Percentiles rank a stretch among this genome's conserved stretches.
Conservation (phyloP, 2,113 vertebrate genomes). For the Tenrec ecaudatus region DNA sequence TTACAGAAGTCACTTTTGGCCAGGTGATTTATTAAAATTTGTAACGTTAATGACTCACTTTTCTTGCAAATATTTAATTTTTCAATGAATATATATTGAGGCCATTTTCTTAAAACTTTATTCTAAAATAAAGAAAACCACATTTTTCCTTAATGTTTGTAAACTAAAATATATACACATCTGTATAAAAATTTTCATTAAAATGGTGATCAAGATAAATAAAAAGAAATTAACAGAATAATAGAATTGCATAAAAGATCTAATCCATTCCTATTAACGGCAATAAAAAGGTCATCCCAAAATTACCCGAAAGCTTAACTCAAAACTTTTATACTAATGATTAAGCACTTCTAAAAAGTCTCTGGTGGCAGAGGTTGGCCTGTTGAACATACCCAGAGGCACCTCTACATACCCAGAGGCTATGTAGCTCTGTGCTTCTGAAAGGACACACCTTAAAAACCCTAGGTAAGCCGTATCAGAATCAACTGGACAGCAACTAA, state of each 20-base stretch:
- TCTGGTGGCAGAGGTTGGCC: not conserved
- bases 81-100: not conserved
- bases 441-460: not conserved
- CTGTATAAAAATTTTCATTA: constrained; percentile 11
- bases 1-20: not conserved
- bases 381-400: not conserved
- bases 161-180: constrained; percentile 1
- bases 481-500: not conserved
- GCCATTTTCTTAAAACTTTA: not conserved
- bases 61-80: constrained; percentile 16
- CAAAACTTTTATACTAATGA: not conserved
- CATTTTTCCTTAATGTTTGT: constrained; percentile 19
- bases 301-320: constrained; percentile 37
- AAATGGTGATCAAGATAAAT: constrained; percentile 25
- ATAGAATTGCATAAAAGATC: constrained; percentile 24
- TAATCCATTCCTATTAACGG: not conserved
- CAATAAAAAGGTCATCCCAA: constrained; percentile 42
- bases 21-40: not conserved
- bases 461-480: not conserved
- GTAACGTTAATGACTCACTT: constrained; percentile 54
- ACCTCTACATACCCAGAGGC: too few relatives aligned
- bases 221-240: constrained; percentile 3
- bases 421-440: not conserved
- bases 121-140: constrained; percentile 60
- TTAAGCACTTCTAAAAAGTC: not conserved